Base-by-base conservation (phyloP, 2,888 invertebrate species). In the Thelaira solivaga region DNA sequence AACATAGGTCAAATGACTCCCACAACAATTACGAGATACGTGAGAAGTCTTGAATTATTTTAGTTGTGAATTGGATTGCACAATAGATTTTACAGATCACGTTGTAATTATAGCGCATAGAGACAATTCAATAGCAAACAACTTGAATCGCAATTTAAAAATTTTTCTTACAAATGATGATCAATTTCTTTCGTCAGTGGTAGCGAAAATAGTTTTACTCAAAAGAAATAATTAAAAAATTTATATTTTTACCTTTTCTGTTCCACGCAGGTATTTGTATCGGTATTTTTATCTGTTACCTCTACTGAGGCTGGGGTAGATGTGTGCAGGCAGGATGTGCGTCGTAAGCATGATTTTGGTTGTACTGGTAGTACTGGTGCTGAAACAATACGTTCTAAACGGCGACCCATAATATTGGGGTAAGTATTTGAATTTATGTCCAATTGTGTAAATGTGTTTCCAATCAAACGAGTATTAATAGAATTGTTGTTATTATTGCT, bases 271-370 rank as follows among this genome's bases (percentile, higher is more conserved):
- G 16, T 31, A 22, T 57, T 62, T 39, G 74, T 71, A 65, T 69
- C 53, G 13, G 51, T 73, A 68, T 68, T 49, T 69, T 74, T 65
- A 61, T 78, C 78, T 47, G 65, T 65, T 8, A 55, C 36, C 24
- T 55, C 61, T 7, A 67, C 41, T 18, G 69, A 49, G 34, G 24
- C 39, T 8, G 77, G 41, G 55, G 68, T 51, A 39, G 59, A 45
- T 64, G 82, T 83, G 68, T 86, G 84, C 75, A 84, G 84, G 85
- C 86, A 86, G 83, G 85, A 85, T 81, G 86, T 85, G 69, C 88
- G 86, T 71, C 86, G 91, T 39, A 92, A 86, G 82, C 91, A 91
- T 26, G 92, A 91, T 80, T 90, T 90, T 4, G 92, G 91, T 75
- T 87, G 88, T 59, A 84, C 83, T 16, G 86, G 86, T 78, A 89